These are phyloP conservation scores for Pararge aegeria DNA, from an alignment of 1,140 invertebrate species.

Conservation along the genomic window DNA sequence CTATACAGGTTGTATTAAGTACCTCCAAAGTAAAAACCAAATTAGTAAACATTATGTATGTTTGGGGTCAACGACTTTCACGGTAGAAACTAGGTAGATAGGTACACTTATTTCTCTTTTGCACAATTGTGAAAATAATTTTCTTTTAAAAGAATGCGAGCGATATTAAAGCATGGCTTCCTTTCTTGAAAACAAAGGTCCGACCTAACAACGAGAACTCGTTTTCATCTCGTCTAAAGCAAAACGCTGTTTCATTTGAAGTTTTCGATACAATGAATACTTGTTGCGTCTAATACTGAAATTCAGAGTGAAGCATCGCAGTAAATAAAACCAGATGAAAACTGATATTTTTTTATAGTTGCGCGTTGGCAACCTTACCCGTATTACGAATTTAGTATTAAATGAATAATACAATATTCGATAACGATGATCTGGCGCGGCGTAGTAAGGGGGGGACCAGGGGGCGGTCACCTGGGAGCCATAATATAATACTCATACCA, in stretches of 20 bases:
- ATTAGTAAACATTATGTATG: too few species aligned
- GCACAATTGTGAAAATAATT: constrained; percentile 1
- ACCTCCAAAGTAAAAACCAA: too few species aligned
- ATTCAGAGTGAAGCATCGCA: neutral
- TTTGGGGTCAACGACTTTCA: too few species aligned
- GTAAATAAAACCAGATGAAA: neutral
- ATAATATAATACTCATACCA: neutral
- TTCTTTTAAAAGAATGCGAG: constrained; percentile 6
- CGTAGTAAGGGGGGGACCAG: neutral
- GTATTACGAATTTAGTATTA: neutral
- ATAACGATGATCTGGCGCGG: neutral
- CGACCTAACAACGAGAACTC: constrained; percentile 9
- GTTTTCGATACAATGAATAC: constrained; percentile 12
- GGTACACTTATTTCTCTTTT: neutral
- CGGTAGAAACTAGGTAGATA: too few species aligned
- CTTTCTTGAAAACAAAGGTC: constrained; percentile 12
- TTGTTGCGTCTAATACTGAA: constrained; percentile 20
- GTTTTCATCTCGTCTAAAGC: constrained; percentile 18
- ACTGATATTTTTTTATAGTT: neutral
- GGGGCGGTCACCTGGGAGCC: neutral
- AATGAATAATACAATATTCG: neutral
- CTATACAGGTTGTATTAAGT: too few species aligned
- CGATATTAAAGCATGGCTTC: constrained; percentile 7
- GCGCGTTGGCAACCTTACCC: neutral
- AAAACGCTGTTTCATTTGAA: constrained; percentile 20